phyloP scores from a whole-genome alignment of 1,140 invertebrate genomes.

The Lasaia peninsularis region DNA sequence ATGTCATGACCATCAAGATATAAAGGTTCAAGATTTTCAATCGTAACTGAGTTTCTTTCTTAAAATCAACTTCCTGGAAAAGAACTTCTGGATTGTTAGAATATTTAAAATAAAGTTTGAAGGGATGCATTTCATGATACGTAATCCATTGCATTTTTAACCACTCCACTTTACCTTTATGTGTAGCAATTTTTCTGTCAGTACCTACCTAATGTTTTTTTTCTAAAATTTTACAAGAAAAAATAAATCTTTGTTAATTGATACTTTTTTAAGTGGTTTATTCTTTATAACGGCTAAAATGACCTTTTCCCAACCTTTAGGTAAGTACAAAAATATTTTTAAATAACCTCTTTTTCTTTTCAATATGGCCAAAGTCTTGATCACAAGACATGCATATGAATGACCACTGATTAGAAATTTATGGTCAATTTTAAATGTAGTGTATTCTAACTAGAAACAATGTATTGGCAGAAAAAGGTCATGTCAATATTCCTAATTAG shows the following conservation, averaged over 20 bases:
- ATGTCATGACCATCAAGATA: too few relatives aligned
- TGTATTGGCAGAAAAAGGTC: too few relatives aligned
- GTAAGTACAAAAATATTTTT: too few relatives aligned
- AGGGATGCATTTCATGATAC: conserved; percentile 8
- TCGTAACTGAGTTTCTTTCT: too few relatives aligned
- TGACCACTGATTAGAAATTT: conserved; percentile 8
- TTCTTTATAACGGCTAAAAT: too few relatives aligned
- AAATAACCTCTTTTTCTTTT: background rate
- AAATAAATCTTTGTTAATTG: too few relatives aligned
- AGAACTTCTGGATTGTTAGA: background rate
- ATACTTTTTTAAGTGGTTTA: too few relatives aligned
- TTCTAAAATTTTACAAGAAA: too few relatives aligned
- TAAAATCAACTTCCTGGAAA: too few relatives aligned
- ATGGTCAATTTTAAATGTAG: conserved; percentile 1
- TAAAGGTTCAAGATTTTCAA: too few relatives aligned
- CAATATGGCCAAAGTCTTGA: conserved; percentile 1
- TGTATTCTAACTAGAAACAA: background rate
- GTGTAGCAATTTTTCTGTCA: background rate
- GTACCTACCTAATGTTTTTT: background rate
- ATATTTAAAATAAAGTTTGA: conserved; percentile 9
- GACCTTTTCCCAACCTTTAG: too few relatives aligned
- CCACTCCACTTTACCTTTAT: conserved; percentile 4
- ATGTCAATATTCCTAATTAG: too few relatives aligned
- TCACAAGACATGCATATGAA: conserved; percentile 11
- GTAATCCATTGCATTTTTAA: conserved; percentile 7